These are phyloP conservation scores for Lagorchestes hirsutus DNA, from an alignment of 2,797 vertebrate species.

Conservation along the genomic window DNA sequence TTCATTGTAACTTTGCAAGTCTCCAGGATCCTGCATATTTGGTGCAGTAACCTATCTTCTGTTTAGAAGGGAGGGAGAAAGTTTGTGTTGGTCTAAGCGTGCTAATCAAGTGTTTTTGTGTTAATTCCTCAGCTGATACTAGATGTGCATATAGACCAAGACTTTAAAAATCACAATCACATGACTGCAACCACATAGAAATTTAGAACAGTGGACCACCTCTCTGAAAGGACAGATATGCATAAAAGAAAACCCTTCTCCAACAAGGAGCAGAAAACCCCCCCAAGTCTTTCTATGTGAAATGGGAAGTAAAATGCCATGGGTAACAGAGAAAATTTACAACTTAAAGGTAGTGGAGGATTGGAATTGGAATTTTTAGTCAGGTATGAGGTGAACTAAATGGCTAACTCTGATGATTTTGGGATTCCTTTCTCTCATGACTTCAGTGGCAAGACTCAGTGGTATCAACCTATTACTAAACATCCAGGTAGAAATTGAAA, in stretches of 20 bases:
- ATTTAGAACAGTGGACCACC: not conserved
- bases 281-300: not conserved
- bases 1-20: not conserved
- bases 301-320: not conserved
- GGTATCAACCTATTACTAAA: not conserved
- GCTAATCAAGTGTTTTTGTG: conserved; percentile 46
- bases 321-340: not conserved
- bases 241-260: not conserved
- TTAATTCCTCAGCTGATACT: conserved; percentile 31
- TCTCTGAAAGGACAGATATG: not conserved
- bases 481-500: not conserved
- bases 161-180: conserved; percentile 10
- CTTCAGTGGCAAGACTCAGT: not conserved
- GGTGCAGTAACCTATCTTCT: not conserved
- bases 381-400: not conserved
- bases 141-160: conserved; percentile 41
- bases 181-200: not conserved
- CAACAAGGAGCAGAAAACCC: not conserved
- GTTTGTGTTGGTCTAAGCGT: conserved; percentile 1
- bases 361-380: not conserved
- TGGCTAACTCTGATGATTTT: not conserved
- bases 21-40: not conserved
- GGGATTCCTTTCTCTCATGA: not conserved
- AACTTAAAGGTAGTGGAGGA: not conserved
- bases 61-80: not conserved